Percentiles rank a stretch among this genome's conserved stretches.
These are phyloP conservation scores for Hermodice carunculata DNA, from an alignment of 2,888 invertebrate genomes.

Conservation along the genomic window DNA sequence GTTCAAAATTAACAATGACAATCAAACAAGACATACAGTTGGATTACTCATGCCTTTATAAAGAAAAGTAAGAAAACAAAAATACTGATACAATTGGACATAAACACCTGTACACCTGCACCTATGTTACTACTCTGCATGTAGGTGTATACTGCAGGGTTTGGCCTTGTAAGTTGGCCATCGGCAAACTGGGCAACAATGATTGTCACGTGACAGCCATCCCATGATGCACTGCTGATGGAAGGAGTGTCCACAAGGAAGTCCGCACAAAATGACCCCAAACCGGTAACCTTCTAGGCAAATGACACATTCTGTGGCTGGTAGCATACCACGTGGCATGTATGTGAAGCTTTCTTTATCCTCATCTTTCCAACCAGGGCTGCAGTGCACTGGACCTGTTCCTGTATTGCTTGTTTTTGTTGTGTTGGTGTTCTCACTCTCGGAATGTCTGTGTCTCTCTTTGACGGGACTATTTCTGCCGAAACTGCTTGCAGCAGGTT, in stretches of 20 bases:
- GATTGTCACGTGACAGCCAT: constrained; percentile 73
- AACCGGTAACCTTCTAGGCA: constrained; percentile 71
- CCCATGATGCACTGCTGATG: constrained; percentile 72
- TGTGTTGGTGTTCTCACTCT: neutral
- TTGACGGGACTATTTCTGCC: neutral
- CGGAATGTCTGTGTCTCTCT: neutral
- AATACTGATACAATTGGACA: no score
- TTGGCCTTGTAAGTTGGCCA: constrained; percentile 72
- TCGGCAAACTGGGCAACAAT: constrained; percentile 73
- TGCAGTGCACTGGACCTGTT: neutral
- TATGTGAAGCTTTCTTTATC: neutral
- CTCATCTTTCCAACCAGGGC: neutral
- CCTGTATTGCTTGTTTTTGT: neutral
- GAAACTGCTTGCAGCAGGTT: neutral
- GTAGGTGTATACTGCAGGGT: constrained; percentile 40
- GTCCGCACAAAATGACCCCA: constrained; percentile 69
- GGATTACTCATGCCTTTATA: no score
- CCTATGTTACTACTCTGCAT: no score
- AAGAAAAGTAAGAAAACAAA: no score
- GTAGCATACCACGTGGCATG: constrained; percentile 64
- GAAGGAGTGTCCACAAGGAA: constrained; percentile 73
- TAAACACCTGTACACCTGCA: no score
- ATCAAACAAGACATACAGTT: no score
- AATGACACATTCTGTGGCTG: constrained; percentile 71
- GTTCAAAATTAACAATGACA: no score